Conservation (phyloP, 2,888 invertebrate genomes). For the Blomia tropicalis region DNA sequence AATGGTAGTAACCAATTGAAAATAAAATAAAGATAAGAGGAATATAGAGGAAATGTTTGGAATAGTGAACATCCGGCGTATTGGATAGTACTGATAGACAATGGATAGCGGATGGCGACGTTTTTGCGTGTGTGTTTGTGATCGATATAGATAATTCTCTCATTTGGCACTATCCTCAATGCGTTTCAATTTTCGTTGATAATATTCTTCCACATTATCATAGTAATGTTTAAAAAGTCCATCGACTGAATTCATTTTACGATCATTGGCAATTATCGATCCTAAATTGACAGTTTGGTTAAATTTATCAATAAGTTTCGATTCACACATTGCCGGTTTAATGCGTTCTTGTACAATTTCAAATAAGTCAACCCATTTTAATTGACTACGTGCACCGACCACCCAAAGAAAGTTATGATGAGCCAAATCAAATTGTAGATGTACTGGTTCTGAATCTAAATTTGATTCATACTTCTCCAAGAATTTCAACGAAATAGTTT, state of each 20-base stretch:
- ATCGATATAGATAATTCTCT: constrained; percentile 2
- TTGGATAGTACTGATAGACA: background rate
- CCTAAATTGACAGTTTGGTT: background rate
- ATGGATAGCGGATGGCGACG: no score
- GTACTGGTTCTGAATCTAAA: background rate
- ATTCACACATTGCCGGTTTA: background rate
- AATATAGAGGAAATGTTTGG: background rate
- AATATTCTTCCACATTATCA: constrained; percentile 29
- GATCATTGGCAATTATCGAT: background rate
- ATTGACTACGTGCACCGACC: background rate
- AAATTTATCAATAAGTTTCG: background rate
- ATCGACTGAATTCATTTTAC: constrained; percentile 18
- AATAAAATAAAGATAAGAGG: background rate
- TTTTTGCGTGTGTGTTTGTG: no score
- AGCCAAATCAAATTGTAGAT: constrained; percentile 11
- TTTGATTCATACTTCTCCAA: background rate
- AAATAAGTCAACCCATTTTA: constrained; percentile 1
- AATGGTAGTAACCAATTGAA: no score
- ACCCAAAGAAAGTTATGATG: constrained; percentile 17
- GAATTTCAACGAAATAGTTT: background rate
- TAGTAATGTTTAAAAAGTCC: constrained; percentile 29
- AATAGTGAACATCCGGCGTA: background rate
- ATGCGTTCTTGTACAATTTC: background rate
- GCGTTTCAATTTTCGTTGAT: constrained; percentile 24
- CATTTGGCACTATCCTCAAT: background rate